phyloP scores from a whole-genome alignment of 1,140 invertebrate species.

The Harlomillsia oculata region DNA sequence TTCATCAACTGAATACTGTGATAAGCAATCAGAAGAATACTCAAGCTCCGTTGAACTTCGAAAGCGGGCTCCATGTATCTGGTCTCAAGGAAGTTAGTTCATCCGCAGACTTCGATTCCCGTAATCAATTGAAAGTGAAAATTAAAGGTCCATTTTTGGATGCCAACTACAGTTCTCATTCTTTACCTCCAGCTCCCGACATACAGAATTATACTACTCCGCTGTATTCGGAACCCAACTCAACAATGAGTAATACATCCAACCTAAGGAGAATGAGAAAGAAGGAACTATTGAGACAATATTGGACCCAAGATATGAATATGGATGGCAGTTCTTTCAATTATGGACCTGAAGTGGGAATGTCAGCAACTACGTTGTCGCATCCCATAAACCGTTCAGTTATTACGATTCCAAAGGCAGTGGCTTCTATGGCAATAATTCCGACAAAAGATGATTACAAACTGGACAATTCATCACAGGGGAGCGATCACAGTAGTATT shows the following conservation, averaged over 20 bases:
- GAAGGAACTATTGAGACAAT: constrained; percentile 72
- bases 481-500: constrained; percentile 49
- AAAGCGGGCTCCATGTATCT: neutral
- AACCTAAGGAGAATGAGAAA: constrained; percentile 76
- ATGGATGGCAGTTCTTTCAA: constrained; percentile 57
- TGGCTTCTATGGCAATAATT: constrained; percentile 72
- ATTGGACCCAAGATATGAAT: constrained; percentile 76
- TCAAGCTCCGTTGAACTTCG: neutral
- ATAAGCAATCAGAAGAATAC: constrained; percentile 13
- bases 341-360: constrained; percentile 5
- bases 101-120: constrained; percentile 41
- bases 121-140: constrained; percentile 79
- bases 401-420: constrained; percentile 74
- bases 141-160: constrained; percentile 78
- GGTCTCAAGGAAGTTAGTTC: too few relatives aligned
- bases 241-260: constrained; percentile 45
- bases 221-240: constrained; percentile 34
- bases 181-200: constrained; percentile 46
- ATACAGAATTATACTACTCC: constrained; percentile 38
- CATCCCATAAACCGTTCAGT: constrained; percentile 57
- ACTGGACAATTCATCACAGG: constrained; percentile 32
- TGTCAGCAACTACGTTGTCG: constrained; percentile 44
- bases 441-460: constrained; percentile 74
- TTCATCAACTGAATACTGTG: constrained; percentile 4
- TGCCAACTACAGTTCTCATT: constrained; percentile 55